Conservation (phyloP, 2,113 vertebrate species). For the Rutilus rutilus region DNA sequence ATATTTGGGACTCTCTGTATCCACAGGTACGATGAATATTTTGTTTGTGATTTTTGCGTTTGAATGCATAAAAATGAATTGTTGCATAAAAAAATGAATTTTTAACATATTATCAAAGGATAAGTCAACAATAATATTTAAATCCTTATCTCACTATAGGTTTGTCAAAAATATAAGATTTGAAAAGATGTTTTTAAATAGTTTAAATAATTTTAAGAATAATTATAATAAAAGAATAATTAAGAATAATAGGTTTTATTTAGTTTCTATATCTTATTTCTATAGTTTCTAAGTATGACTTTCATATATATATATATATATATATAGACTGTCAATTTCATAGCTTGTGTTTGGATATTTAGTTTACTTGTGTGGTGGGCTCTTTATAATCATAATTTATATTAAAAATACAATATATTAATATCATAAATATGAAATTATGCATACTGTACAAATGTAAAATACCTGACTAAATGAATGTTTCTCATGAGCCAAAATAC, state of each 20-base stretch:
- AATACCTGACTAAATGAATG: neutral
- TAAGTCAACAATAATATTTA: neutral
- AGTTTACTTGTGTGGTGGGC: neutral
- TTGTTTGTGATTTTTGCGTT: neutral
- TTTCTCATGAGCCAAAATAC: neutral
- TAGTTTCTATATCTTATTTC: neutral
- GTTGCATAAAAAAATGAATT: no score
- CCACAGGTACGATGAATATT: conserved; percentile 73
- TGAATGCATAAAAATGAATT: neutral
- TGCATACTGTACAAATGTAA: neutral
- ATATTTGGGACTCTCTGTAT: conserved; percentile 81
- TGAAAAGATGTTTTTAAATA: neutral
- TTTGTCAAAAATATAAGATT: neutral
- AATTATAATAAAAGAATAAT: no score
- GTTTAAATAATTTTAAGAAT: neutral
- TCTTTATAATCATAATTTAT: neutral
- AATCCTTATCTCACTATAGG: neutral
- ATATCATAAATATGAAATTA: neutral
- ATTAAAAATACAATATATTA: neutral
- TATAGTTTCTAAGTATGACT: neutral
- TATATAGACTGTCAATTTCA: neutral
- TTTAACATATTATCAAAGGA: neutral
- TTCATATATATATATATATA: no score
- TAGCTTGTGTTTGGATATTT: neutral
- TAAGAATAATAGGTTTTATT: neutral